Evolutionary conservation across 1,140 invertebrate species (phyloP), one percentile per base, ranked within the genome.

Genomic region (Drosophila pandora): DNA sequence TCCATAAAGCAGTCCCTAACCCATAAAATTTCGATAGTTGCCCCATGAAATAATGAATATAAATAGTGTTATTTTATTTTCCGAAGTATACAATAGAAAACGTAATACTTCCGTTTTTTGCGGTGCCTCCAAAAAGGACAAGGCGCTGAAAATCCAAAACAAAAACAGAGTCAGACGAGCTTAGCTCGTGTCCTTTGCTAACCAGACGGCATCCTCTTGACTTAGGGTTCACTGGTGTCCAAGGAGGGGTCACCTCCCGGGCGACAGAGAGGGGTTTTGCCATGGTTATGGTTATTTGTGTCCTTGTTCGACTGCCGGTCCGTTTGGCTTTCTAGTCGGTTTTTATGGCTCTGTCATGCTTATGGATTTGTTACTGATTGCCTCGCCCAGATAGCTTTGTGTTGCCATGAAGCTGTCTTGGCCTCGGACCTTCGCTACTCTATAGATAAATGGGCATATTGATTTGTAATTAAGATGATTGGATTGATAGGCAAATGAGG

Each of bases 341-440:
- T 82, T 87, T 83, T 88, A 88, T 88, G 72, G 83, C 79, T 83
- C 63, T 88, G 76, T 88, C 83, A 79, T 88, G 71, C 83, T 88
- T 79, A 83, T 76, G 83, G 83, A 88, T 88, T 88, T 83, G 79
- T 73, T 88, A 69, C 78, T 88, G 82, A 85, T 85, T 85, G 81
- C 78, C 77, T 70, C 64, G 64, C 67, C 60, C 54, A 50, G 82
- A 85, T 85, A 81, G 73, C 77, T 68, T 76, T 59, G 60, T 68
- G 59, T 58, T 57, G 39, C 60, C 43, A 63, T 48, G 72, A 57
- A 64, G 55, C 61, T 63, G 49, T 76, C 47, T 32, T 55, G 68
- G 45, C 59, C 37, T 74, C 47, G 61, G 59, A 63, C 71, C 53
- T 67, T n/a, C 62, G 41, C 34, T 76, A 54, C 67, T 63, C 64